Percentiles rank a stretch among this genome's conserved stretches.
Evolutionary conservation across 1,140 invertebrate species (phyloP).

Genomic region (Bicyclus anynana): DNA sequence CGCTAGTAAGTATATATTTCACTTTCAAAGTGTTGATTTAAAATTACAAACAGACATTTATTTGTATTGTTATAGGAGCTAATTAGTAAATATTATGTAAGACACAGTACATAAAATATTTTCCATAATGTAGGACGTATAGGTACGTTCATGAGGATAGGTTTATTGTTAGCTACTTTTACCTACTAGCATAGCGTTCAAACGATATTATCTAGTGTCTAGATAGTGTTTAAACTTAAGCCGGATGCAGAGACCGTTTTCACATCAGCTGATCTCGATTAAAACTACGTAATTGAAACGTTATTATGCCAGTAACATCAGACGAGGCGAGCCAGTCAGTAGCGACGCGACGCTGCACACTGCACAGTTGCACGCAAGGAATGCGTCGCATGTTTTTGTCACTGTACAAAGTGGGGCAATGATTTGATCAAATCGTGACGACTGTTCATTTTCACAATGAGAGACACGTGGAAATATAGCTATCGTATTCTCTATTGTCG

Average conservation of each 20-base stretch:
- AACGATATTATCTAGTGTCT: not conserved
- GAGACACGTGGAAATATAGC: slow-evolving; percentile 11
- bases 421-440: slow-evolving; percentile 24
- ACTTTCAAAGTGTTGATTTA: no score
- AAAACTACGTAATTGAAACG: slow-evolving; percentile 21
- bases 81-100: no score
- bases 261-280: slow-evolving; percentile 28
- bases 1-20: no score
- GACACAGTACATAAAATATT: no score
- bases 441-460: slow-evolving; percentile 12
- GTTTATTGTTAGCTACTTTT: not conserved
- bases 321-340: slow-evolving; percentile 13
- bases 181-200: not conserved
- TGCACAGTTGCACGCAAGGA: slow-evolving; percentile 27
- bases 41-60: no score
- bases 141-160: no score
- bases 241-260: slow-evolving; percentile 25
- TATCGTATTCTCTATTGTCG: slow-evolving; percentile 5
- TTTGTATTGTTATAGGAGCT: no score
- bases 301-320: slow-evolving; percentile 20
- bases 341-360: no score
- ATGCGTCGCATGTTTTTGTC: slow-evolving; percentile 32
- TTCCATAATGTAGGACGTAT: no score
- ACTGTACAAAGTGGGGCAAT: slow-evolving; percentile 25
- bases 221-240: not conserved